Conservation (phyloP, 2,113 vertebrate genomes). For the Hippocampus guttulatus region DNA sequence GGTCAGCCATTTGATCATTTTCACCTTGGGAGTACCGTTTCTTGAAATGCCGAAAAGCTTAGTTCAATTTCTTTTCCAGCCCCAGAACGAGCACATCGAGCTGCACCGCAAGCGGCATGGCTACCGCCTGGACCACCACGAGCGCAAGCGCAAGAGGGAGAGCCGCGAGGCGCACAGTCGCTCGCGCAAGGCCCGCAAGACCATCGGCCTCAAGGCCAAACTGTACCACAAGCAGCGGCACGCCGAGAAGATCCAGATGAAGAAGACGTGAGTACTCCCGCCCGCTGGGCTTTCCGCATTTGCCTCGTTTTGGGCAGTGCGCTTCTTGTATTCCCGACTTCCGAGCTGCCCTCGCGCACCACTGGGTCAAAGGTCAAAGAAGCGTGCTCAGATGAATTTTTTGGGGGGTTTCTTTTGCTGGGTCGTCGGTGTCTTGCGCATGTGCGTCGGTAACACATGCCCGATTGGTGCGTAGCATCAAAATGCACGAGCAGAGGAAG, state of each 20-base stretch:
- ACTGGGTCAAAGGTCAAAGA: background rate
- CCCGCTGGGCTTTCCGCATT: too few relatives aligned
- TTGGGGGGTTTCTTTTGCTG: too few relatives aligned
- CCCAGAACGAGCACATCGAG: constrained; percentile 97
- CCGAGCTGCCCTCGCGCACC: too few relatives aligned
- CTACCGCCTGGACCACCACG: constrained; percentile 94
- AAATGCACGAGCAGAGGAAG: constrained; percentile 97
- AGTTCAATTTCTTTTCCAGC: constrained; percentile 62
- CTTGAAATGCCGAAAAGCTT: too few relatives aligned
- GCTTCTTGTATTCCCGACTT: background rate
- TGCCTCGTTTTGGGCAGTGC: too few relatives aligned
- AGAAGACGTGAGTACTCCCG: constrained; percentile 87
- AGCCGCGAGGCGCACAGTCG: constrained; percentile 90
- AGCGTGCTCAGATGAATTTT: too few relatives aligned
- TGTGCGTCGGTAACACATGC: background rate
- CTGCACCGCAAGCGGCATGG: constrained; percentile 93
- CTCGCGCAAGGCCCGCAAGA: constrained; percentile 91
- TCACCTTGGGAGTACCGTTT: too few relatives aligned
- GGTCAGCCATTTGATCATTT: too few relatives aligned
- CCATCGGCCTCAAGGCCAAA: constrained; percentile 96
- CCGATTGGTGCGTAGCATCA: constrained; percentile 75
- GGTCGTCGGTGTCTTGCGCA: too few relatives aligned
- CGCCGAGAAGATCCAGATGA: constrained; percentile 98
- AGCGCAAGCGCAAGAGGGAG: constrained; percentile 93
- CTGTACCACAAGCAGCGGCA: constrained; percentile 96